phyloP scores from a whole-genome alignment of 2,113 vertebrate genomes.

The Sylvia atricapilla region DNA sequence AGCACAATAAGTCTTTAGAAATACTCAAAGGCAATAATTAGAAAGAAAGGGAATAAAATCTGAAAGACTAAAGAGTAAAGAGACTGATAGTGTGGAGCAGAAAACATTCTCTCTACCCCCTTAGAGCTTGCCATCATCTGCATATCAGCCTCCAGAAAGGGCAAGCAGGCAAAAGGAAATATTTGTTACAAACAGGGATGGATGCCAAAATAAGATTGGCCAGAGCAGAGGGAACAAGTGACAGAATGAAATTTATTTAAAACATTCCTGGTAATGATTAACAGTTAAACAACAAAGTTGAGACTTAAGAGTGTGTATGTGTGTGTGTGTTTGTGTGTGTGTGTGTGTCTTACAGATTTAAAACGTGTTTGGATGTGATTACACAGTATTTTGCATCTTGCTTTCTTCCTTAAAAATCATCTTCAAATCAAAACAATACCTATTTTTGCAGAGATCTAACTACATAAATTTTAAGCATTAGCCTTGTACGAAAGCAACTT shows the following conservation, averaged over 20 bases:
- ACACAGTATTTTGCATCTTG: background rate
- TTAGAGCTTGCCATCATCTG: background rate
- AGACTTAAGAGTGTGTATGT: background rate
- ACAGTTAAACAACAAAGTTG: background rate
- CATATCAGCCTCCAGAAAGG: background rate
- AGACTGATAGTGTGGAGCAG: background rate
- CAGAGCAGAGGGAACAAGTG: background rate
- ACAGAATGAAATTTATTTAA: background rate
- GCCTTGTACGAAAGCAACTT: background rate
- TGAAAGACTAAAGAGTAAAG: background rate
- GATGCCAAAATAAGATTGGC: background rate
- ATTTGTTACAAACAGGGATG: background rate
- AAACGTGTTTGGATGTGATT: background rate
- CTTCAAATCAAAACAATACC: background rate
- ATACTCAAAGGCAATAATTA: background rate
- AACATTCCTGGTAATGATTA: background rate
- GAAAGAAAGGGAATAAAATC: background rate
- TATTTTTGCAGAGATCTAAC: background rate
- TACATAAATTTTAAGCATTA: background rate
- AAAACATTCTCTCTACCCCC: background rate
- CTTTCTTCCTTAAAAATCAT: background rate
- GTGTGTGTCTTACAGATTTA: background rate
- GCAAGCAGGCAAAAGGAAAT: background rate
- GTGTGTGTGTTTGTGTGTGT: background rate
- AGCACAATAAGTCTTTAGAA: background rate